Evolutionary conservation across 2,113 vertebrate species (phyloP).

Genomic region (Cinclus mexicanus): DNA sequence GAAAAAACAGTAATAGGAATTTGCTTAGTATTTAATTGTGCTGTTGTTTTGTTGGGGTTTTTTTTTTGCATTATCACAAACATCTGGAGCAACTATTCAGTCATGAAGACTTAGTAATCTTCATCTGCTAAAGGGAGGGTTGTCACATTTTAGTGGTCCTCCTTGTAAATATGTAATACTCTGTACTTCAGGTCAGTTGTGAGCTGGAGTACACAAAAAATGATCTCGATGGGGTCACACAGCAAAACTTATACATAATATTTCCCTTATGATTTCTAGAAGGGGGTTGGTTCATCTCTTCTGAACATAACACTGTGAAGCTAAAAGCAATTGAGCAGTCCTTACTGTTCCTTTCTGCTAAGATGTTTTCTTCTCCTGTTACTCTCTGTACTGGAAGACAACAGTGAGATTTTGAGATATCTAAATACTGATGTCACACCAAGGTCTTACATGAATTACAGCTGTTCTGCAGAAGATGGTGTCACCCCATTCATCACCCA

Average conservation of each 20-base stretch:
- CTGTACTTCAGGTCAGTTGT: not conserved
- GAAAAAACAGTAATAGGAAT: not conserved
- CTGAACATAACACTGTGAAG: not conserved
- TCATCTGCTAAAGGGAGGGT: not conserved
- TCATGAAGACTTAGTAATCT: not conserved
- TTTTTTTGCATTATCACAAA: not conserved
- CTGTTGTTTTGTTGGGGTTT: not conserved
- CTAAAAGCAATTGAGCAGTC: not conserved
- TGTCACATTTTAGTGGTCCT: not conserved
- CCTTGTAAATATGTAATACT: not conserved
- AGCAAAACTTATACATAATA: not conserved
- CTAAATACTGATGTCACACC: not conserved
- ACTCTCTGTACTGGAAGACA: not conserved
- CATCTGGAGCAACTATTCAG: not conserved
- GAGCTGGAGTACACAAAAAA: not conserved
- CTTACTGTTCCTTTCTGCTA: not conserved
- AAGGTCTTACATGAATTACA: not conserved
- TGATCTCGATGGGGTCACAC: not conserved
- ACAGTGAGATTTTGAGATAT: not conserved
- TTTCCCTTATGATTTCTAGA: not conserved
- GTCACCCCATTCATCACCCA: not conserved
- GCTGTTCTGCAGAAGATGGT: not conserved
- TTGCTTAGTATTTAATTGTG: not conserved
- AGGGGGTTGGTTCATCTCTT: not conserved
- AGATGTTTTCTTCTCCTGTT: not conserved